phyloP scores from a whole-genome alignment of 2,797 vertebrate species.

The Sphenopsis melanotis region DNA sequence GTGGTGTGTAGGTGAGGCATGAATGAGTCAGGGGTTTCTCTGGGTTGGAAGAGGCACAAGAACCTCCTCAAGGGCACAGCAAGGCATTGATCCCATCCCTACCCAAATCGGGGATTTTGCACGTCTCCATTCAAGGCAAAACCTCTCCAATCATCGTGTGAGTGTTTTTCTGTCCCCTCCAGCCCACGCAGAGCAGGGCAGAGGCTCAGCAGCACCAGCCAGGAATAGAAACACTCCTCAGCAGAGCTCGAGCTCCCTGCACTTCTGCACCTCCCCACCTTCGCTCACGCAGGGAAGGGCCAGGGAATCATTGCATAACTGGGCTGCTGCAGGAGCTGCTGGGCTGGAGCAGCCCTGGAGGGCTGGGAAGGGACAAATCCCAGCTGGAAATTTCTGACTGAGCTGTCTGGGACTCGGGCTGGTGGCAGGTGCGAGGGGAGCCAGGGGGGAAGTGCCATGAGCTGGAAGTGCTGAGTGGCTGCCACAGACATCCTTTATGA shows the following conservation, averaged over 20 bases:
- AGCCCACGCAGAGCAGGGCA: background rate
- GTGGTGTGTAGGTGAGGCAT: rapidly evolving
- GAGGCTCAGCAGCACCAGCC: background rate
- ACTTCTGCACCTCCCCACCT: background rate
- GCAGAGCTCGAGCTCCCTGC: background rate
- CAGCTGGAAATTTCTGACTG: background rate
- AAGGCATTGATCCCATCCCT: background rate
- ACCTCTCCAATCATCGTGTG: rapidly evolving
- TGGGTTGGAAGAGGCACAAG: background rate
- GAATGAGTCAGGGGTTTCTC: background rate
- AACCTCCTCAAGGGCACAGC: background rate
- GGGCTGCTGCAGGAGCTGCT: background rate
- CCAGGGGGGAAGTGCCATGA: rapidly evolving
- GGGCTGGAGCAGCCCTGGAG: background rate
- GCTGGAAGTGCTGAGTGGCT: background rate
- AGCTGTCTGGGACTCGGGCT: background rate
- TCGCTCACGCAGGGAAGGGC: rapidly evolving
- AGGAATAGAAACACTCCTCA: background rate
- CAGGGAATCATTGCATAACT: rapidly evolving
- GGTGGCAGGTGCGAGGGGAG: rapidly evolving
- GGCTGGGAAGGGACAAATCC: background rate
- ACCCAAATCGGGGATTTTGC: rapidly evolving
- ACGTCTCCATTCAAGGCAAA: background rate
- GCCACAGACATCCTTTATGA: too few species aligned
- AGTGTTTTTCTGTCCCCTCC: background rate